Evolutionary conservation across 2,113 vertebrate genomes (phyloP), one percentile per base, ranked within the genome.

Genomic region (Notarius lentiginosus): DNA sequence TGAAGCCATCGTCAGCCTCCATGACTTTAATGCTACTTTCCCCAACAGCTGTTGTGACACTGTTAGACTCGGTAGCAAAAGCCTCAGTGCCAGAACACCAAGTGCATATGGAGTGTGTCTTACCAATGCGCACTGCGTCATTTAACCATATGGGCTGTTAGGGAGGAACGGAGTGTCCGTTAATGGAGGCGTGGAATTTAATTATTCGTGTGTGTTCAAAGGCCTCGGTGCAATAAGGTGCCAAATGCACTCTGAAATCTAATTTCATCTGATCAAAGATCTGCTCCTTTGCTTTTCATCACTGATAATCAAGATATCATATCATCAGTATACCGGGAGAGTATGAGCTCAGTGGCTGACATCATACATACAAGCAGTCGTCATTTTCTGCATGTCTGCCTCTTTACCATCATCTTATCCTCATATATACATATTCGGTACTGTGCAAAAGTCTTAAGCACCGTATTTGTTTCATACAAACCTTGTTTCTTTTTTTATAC

Each of bases 71-170:
- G 11, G 53, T 75, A 41, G 72, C 56, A 61, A 51, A 75, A 80
- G 75, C 85, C 58, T 81, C 12, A 84, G 81, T 51, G 53, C 89
- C 82, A 81, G 79, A 41, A 72, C 49, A 85, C 79, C 61, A 63
- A 73, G 60, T 77, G 84, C 86, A 80, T 85, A 75, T 66, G 88
- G 34, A 66, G 75, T 51, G 55, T 84, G 88, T 87, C 87, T 73
- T 87, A 61, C 34, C 73, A 76, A 34, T 17, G 24, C 55, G 5
- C 75, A 84, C 24, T 76, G 51, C 53, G 79, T 89, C 65, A n/a
- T 77, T 79, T 79, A 85, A 82, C 82, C 88, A 89, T 84, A 82
- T 86, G 66, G 86, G 82, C 66, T 80, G 60, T 75, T 79, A 73
- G 47, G 27, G 58, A 75, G 76, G 88, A 73, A 65, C 34, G 41